phyloP scores from a whole-genome alignment of 2,797 vertebrate species.

The Labroides dimidiatus region DNA sequence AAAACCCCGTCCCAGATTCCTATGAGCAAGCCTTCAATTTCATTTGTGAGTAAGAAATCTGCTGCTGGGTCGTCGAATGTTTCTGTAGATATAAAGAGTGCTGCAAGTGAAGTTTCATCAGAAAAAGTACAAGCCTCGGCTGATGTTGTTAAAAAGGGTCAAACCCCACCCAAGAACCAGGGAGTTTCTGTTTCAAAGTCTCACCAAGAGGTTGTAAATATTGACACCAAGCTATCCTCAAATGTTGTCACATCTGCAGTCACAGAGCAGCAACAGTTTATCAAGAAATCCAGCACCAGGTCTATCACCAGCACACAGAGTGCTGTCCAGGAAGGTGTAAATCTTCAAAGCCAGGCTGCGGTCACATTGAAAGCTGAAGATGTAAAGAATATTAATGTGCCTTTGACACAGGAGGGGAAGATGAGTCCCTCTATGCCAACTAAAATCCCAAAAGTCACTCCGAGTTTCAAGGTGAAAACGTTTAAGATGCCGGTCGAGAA shows the following conservation, averaged over 20 bases:
- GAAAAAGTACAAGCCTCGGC: slow-evolving; percentile 49
- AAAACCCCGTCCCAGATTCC: slow-evolving; percentile 69
- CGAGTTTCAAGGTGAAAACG: slow-evolving; percentile 88
- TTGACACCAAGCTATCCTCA: slow-evolving; percentile 60
- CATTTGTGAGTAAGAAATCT: slow-evolving; percentile 75
- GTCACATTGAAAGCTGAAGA: slow-evolving; percentile 76
- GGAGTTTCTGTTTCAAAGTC: slow-evolving; percentile 32
- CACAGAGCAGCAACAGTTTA: slow-evolving; percentile 74
- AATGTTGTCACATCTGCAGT: slow-evolving; percentile 59
- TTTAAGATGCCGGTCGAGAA: slow-evolving; percentile 82
- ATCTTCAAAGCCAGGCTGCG: slow-evolving; percentile 71
- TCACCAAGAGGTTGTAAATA: slow-evolving; percentile 50
- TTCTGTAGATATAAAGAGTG: slow-evolving; percentile 66
- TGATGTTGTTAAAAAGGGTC: slow-evolving; percentile 49
- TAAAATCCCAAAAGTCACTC: slow-evolving; percentile 83
- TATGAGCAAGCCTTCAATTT: slow-evolving; percentile 74
- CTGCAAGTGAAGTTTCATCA: slow-evolving; percentile 28
- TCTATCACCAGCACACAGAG: slow-evolving; percentile 68
- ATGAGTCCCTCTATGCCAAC: slow-evolving; percentile 71
- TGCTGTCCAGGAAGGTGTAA: slow-evolving; percentile 70
- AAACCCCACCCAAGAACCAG: slow-evolving; percentile 52
- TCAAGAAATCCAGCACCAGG: slow-evolving; percentile 72
- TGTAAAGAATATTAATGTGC: slow-evolving; percentile 67
- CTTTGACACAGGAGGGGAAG: slow-evolving; percentile 73
- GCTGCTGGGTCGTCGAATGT: slow-evolving; percentile 47